Evolutionary conservation across 2,113 vertebrate genomes (phyloP).

Genomic region (Mormoops blainvillei): DNA sequence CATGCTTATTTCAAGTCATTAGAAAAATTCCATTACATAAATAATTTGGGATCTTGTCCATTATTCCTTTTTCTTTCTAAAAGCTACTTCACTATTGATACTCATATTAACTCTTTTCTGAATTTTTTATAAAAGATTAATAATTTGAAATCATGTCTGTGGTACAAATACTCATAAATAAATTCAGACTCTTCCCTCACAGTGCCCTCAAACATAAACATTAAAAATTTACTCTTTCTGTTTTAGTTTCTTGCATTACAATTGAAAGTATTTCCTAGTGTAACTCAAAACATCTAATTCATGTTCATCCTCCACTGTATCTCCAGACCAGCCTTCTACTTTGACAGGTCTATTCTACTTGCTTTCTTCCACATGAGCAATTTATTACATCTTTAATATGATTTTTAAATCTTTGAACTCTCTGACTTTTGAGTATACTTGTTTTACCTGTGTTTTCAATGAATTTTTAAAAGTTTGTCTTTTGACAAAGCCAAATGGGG

Average conservation of each 20-base stretch:
- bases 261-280: not conserved
- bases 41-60: not conserved
- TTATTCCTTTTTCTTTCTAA: not conserved
- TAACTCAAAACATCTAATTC: not conserved
- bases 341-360: not conserved
- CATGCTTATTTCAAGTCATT: not conserved
- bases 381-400: not conserved
- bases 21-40: not conserved
- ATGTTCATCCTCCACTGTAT: not conserved
- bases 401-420: not conserved
- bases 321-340: not conserved
- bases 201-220: not conserved
- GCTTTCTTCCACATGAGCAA: fast-evolving
- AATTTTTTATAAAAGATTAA: not conserved
- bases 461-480: not conserved
- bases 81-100: not conserved
- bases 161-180: not conserved
- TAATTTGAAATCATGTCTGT: not conserved
- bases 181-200: not conserved
- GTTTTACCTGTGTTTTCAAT: not conserved
- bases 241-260: not conserved
- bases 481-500: too few species aligned
- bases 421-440: not conserved
- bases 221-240: not conserved
- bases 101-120: not conserved